phyloP scores from a whole-genome alignment of 2,888 invertebrate genomes.

The Arge pagana region DNA sequence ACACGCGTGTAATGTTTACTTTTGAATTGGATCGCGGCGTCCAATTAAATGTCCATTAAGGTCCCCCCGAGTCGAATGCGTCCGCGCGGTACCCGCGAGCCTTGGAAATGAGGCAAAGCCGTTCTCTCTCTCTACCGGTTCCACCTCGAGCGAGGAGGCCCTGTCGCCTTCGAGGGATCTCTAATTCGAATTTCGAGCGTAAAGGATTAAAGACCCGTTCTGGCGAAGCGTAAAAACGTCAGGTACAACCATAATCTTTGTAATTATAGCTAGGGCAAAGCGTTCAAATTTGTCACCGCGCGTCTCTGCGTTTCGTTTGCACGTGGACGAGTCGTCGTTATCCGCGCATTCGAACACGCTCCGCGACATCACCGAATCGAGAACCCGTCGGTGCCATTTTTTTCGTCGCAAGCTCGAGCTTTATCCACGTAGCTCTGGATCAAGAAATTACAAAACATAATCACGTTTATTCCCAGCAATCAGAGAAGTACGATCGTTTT shows the following conservation, averaged over 20 bases:
- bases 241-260: neutral
- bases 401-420: too few species aligned
- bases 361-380: too few species aligned
- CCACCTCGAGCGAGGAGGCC: neutral
- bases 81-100: neutral
- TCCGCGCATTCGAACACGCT: too few species aligned
- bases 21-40: constrained; percentile 7
- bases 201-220: neutral
- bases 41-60: constrained; percentile 12
- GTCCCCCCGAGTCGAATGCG: constrained; percentile 9
- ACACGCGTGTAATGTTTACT: constrained; percentile 9
- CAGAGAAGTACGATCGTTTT: too few species aligned
- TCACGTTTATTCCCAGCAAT: too few species aligned
- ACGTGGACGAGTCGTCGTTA: too few species aligned
- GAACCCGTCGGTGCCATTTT: too few species aligned
- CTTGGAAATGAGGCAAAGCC: constrained; percentile 8
- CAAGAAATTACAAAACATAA: too few species aligned
- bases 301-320: too few species aligned
- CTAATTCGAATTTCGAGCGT: constrained; percentile 1
- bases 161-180: neutral
- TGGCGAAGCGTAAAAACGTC: neutral
- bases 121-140: constrained; percentile 6
- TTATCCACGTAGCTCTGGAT: too few species aligned
- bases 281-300: too few species aligned
- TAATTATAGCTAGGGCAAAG: too few species aligned